Evolutionary conservation across 2,113 vertebrate species (phyloP), one percentile per base, ranked within the genome.

Genomic region (Alouatta palliata): DNA sequence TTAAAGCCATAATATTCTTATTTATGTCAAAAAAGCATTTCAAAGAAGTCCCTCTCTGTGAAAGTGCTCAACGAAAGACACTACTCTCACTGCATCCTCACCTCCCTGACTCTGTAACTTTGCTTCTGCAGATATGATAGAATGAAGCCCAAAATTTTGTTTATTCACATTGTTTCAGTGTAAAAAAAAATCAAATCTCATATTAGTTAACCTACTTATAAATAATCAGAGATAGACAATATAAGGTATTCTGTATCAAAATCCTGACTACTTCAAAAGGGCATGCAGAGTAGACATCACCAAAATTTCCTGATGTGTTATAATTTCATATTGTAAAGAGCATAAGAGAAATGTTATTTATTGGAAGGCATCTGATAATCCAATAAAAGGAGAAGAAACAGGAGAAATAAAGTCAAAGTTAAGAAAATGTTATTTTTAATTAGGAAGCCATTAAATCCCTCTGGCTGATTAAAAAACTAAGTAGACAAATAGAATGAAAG

Each of bases 401-500:
- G 83, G n/a, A 54, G 27, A 92, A 95, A 64, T 43, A 70, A 17
- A 58, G 3, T 1, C 12, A 58, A 94, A 90, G 75, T 66, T 87
- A 94, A 70, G 47, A 66, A 77, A 77, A 70, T 54, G n/a, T n/a
- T 10, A 56, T 32, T 87, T 95, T 90, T 71, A 86, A 70, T 25
- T 71, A 92, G n/a, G 27, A 71, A 40, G 1, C 10, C 20, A 52
- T 90, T 84, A 86, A 83, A 54, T 90, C 49, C 54, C 23, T 68
- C 52, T 40, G 8, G 35, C 1, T 96, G 45, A 90, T 90, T 92
- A 9, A 25, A 91, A 95, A 92, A 83, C 47, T 14, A 66, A 82
- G 37, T 40, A 52, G 19, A 88, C 37, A 87, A 94, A 85, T 20
- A 92, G 47, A 95, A 37, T 37, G 56, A 96, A 96, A 96, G 27